These are phyloP conservation scores for Sclerodermus sp. DNA, from an alignment of 2,888 invertebrate genomes.

Conservation along the genomic window DNA sequence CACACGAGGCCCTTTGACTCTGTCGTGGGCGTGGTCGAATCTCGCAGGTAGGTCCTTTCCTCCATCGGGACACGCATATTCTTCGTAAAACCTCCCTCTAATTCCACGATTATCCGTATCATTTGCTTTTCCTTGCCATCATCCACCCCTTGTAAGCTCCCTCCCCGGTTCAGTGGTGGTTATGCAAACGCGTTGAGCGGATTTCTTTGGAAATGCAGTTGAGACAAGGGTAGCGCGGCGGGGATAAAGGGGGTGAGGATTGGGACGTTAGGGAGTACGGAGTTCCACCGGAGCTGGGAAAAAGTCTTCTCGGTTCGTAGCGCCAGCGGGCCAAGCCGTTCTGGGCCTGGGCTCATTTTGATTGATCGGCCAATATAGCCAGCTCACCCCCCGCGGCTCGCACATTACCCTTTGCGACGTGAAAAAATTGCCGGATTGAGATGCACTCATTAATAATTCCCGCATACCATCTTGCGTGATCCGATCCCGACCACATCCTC, in stretches of 20 bases:
- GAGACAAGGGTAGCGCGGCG: too few species aligned
- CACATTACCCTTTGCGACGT: constrained; percentile 53
- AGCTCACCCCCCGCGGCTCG: constrained; percentile 52
- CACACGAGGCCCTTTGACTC: constrained; percentile 37
- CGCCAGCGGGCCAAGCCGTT: constrained; percentile 19
- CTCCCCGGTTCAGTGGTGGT: too few species aligned
- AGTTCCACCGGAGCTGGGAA: neutral
- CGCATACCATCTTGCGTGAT: neutral
- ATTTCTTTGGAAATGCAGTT: too few species aligned
- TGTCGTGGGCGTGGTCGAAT: constrained; percentile 35
- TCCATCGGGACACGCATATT: neutral
- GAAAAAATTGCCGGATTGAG: constrained; percentile 56
- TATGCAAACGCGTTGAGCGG: too few species aligned
- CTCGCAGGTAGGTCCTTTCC: constrained; percentile 32
- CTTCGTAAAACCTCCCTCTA: neutral
- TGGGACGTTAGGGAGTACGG: neutral
- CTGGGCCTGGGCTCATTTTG: constrained; percentile 47
- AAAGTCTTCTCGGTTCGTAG: constrained; percentile 8
- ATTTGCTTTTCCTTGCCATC: neutral
- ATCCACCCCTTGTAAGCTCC: neutral
- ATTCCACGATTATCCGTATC: neutral
- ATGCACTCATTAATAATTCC: constrained; percentile 56
- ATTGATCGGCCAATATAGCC: constrained; percentile 56
- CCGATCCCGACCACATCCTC: too few species aligned
- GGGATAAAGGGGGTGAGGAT: neutral